These are phyloP conservation scores for Pantherophis guttatus DNA, from an alignment of 2,113 vertebrate genomes.

Conservation along the genomic window DNA sequence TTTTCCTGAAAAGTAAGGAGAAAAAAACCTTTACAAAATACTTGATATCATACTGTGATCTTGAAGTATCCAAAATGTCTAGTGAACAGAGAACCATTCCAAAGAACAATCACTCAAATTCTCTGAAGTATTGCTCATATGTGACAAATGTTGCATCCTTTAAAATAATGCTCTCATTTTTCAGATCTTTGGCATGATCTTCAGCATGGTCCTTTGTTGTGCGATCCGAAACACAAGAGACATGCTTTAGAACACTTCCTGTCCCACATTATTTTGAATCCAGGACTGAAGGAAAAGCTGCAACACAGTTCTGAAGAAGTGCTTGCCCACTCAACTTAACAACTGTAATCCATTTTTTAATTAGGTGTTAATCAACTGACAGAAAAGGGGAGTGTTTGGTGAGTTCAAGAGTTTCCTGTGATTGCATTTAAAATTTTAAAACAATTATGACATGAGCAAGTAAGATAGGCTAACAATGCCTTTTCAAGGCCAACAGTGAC, in stretches of 20 bases:
- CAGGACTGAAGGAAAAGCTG: constrained; percentile 38
- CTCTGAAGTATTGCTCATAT: constrained; percentile 7
- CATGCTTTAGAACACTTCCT: constrained; percentile 77
- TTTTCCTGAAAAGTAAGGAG: neutral
- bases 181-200: constrained; percentile 97
- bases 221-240: constrained; percentile 90
- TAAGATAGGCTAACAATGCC: constrained; percentile 38
- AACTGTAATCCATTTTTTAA: constrained; percentile 66
- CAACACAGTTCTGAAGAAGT: constrained; percentile 63
- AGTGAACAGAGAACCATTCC: neutral
- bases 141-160: constrained; percentile 1
- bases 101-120: neutral
- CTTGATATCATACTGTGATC: neutral
- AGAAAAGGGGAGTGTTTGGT: constrained; percentile 46
- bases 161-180: constrained; percentile 63
- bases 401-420: constrained; percentile 46
- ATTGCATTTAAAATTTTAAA: constrained; percentile 26
- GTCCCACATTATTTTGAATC: constrained; percentile 29
- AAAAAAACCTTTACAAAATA: neutral
- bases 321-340: constrained; percentile 63
- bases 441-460: constrained; percentile 38
- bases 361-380: constrained; percentile 64
- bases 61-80: too few species aligned
- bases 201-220: constrained; percentile 98
- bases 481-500: constrained; percentile 39